Evolutionary conservation across 1,140 invertebrate genomes (phyloP).

Genomic region (Nomia melanderi): DNA sequence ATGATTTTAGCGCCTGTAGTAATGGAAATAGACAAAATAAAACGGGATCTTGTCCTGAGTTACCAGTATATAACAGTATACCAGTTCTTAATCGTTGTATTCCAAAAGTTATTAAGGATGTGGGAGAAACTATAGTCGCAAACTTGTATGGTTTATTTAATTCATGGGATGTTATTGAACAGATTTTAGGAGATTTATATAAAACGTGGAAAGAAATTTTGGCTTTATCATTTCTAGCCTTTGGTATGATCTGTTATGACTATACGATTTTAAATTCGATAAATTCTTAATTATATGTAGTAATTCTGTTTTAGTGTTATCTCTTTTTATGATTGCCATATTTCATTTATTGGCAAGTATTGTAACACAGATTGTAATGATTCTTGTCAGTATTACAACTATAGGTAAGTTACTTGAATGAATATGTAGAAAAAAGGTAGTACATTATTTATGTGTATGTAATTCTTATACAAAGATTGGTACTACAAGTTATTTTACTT

Average conservation of each 20-base stretch:
- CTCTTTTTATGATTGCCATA: slow-evolving; percentile 90
- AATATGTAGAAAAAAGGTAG: neutral
- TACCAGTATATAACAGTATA: slow-evolving; percentile 87
- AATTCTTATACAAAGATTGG: slow-evolving; percentile 7
- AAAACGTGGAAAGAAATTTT: slow-evolving; percentile 92
- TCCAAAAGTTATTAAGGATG: slow-evolving; percentile 85
- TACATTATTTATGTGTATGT: neutral
- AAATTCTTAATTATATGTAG: slow-evolving; percentile 21
- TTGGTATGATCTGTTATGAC: slow-evolving; percentile 82
- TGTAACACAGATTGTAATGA: slow-evolving; percentile 93
- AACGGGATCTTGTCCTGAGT: slow-evolving; percentile 86
- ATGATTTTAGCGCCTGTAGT: slow-evolving; percentile 74
- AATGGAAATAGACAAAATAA: slow-evolving; percentile 81
- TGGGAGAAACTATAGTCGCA: slow-evolving; percentile 83
- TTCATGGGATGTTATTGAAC: slow-evolving; percentile 92
- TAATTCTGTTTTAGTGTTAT: slow-evolving; percentile 86
- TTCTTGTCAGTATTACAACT: slow-evolving; percentile 88
- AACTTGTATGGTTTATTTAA: slow-evolving; percentile 92
- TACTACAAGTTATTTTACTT: slow-evolving; percentile 14
- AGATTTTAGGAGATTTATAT: slow-evolving; percentile 93
- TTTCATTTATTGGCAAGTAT: slow-evolving; percentile 91
- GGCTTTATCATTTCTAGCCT: slow-evolving; percentile 89
- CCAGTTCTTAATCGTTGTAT: slow-evolving; percentile 94
- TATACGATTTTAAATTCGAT: slow-evolving; percentile 14
- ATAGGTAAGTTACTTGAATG: slow-evolving; percentile 81